A percentile compares a stretch with the other conserved stretches of the same genome.
These are phyloP conservation scores for Drosophila equinoxialis DNA, from an alignment of 1,140 invertebrate genomes.

Conservation along the genomic window DNA sequence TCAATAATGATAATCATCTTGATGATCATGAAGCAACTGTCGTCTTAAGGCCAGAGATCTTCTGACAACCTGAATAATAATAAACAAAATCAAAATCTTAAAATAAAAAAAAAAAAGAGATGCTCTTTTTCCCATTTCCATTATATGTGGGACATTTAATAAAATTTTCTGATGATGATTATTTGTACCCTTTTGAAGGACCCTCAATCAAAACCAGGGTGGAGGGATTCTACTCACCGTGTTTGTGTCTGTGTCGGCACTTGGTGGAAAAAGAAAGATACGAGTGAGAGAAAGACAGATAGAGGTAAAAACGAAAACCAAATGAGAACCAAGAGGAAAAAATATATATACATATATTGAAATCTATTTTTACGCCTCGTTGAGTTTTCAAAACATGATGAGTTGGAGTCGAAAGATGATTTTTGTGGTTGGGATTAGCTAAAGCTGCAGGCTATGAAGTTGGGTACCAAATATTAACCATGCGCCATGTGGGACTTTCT, in stretches of 20 bases:
- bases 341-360: slow-evolving; percentile 30
- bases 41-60: slow-evolving; percentile 68
- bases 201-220: slow-evolving; percentile 70
- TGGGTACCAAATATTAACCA: slow-evolving; percentile 29
- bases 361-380: slow-evolving; percentile 62
- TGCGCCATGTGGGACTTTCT: slow-evolving; percentile 43
- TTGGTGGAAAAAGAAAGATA: slow-evolving; percentile 20
- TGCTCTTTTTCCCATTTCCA: slow-evolving; percentile 30
- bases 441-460: slow-evolving; percentile 14
- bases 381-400: slow-evolving; percentile 37
- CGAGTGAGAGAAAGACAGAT: not conserved
- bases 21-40: slow-evolving; percentile 58
- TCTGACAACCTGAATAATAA: slow-evolving; percentile 24
- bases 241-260: slow-evolving; percentile 45
- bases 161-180: slow-evolving; percentile 68
- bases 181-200: slow-evolving; percentile 78
- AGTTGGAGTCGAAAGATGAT: slow-evolving; percentile 8
- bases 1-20: slow-evolving; percentile 81
- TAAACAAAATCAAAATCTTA: not conserved
- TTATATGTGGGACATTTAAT: slow-evolving; percentile 77
- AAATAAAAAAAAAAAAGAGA: slow-evolving; percentile 11
- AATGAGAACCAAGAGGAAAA: slow-evolving; percentile 59
- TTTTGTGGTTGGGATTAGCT: slow-evolving; percentile 53
- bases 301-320: not conserved
- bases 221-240: slow-evolving; percentile 4